phyloP scores from a whole-genome alignment of 2,113 vertebrate genomes.

The Python bivittatus region DNA sequence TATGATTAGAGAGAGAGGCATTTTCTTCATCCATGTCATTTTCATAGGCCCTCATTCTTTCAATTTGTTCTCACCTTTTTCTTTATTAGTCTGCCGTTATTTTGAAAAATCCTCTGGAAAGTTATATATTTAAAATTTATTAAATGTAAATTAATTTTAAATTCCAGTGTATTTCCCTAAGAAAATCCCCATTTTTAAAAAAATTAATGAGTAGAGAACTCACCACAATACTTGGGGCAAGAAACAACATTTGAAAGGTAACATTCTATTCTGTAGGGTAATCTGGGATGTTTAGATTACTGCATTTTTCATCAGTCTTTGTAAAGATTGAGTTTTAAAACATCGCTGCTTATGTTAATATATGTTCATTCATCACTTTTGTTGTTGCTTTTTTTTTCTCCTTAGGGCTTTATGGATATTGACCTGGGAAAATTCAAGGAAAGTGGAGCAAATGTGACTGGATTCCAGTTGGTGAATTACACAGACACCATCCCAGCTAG shows the following conservation, averaged over 20 bases:
- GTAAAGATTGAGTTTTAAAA: background rate
- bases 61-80: background rate
- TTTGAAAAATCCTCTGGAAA: background rate
- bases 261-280: too few species aligned
- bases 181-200: background rate
- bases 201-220: background rate
- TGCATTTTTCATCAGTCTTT: background rate
- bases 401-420: slow-evolving; percentile 93
- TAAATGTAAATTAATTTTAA: background rate
- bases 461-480: slow-evolving; percentile 95
- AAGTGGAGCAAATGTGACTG: slow-evolving; percentile 94
- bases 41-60: background rate
- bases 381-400: background rate
- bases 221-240: background rate
- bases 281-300: background rate
- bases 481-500: slow-evolving; percentile 84
- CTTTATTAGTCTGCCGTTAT: background rate
- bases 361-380: background rate
- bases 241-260: background rate
- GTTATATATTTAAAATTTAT: background rate
- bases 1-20: background rate
- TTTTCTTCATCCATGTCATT: background rate
- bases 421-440: slow-evolving; percentile 93
- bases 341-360: background rate
- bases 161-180: background rate